Base-by-base conservation (phyloP, 1,140 invertebrate genomes). In the Procambarus clarkii region DNA sequence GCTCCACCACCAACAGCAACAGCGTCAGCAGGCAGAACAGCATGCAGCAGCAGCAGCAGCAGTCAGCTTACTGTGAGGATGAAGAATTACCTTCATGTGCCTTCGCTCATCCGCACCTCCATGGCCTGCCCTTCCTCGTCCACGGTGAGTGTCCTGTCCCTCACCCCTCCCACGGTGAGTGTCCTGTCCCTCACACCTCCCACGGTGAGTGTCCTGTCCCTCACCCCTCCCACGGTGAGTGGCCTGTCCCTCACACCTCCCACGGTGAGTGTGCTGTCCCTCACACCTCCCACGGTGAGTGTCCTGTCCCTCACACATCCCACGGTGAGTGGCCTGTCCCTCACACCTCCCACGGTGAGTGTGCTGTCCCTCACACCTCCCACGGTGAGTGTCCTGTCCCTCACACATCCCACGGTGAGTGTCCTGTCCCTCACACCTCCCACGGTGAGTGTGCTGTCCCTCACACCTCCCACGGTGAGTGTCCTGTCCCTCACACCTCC, bases 31-130 rank as follows among this genome's bases (percentile, higher is more conserved):
- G 60, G 69, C 79, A 76, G 79, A 60, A 45, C 46, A 91, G 21
- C 89, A 91, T 85, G 82, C 82, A 84, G 46, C 48, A 77, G 54
- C 77, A 78, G 77, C 81, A 83, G 69, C 78, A 86, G 45, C 84
- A 81, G 84, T 11, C 48, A 18, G 71, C 82, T 64, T 91, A 91
- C 79, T 91, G 90, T 46, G 92, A 93, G 79, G 92, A 93, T 21
- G 92, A 93, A 69, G 92, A 93, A 34, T 78, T 93, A 21, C 92
- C 92, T 1, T 93, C 92, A 8, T 93, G 92, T 48, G 91, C 92
- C 82, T 93, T 91, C 74, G 92, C 92, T 46, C 92, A 92, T 48
- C 85, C 82, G 0, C 88, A 91, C 77, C 86, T 93, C 9, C 90
- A 92, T 50, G 91, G 88, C n/a, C 84, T 93, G 44, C 92, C 92